phyloP scores from a whole-genome alignment of 2,113 vertebrate species.

The pig (Sus scrofa) region T2T-Sscrofa CM000813.6:98930001-98930500 shows the following conservation, averaged over 20 bases:
- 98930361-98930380: not conserved
- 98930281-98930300: not conserved
- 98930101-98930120: not conserved
- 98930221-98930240: not conserved
- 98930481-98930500: too few relatives aligned
- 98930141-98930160: not conserved
- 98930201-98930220: constrained; percentile 27
- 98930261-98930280: not conserved
- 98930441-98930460: too few relatives aligned
- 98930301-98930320: not conserved
- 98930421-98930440: constrained; percentile 30
- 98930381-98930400: not conserved
- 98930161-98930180: constrained; percentile 3
- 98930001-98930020: not conserved
- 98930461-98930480: too few relatives aligned
- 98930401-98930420: not conserved
- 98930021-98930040: not conserved
- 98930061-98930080: not conserved
- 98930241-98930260: not conserved
- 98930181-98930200: not conserved
- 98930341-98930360: too few relatives aligned
- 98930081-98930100: constrained; percentile 9
- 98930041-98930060: not conserved
- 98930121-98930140: not conserved
- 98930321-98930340: not conserved